These are phyloP conservation scores for Aphis gossypii DNA, from an alignment of 1,140 invertebrate species.

Conservation along the genomic window DNA sequence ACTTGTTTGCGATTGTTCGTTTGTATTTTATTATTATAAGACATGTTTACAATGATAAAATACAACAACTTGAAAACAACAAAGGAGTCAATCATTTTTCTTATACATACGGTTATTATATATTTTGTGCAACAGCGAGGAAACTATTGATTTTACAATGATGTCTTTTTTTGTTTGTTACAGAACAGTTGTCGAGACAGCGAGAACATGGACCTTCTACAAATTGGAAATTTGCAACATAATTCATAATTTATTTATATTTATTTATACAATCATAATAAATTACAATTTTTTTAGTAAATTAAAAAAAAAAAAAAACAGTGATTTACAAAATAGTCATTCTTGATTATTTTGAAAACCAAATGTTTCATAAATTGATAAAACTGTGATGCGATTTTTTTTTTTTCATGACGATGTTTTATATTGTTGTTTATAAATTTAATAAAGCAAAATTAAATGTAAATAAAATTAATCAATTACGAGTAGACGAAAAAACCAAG, in stretches of 20 bases:
- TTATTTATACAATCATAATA: not conserved
- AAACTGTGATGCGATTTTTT: not conserved
- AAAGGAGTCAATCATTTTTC: slow-evolving; percentile 5
- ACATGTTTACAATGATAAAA: not conserved
- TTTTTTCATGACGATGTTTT: not conserved
- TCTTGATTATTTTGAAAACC: not conserved
- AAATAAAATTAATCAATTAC: not conserved
- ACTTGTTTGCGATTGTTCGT: not conserved
- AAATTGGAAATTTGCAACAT: not conserved
- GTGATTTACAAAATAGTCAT: not conserved
- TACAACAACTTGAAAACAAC: not conserved
- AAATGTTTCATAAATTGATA: not conserved
- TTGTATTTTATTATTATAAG: not conserved
- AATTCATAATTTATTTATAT: not conserved
- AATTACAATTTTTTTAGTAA: not conserved
- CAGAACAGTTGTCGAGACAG: not conserved
- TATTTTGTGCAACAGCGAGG: not conserved
- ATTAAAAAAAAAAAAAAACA: not conserved
- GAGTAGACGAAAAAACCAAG: not conserved
- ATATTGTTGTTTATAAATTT: not conserved
- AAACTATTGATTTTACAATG: slow-evolving; percentile 14
- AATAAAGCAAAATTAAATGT: not conserved
- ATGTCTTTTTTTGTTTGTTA: not conserved
- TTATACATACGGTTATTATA: not conserved
- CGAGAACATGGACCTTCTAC: not conserved